Conservation (phyloP, 2,797 vertebrate genomes). For the Nyctibius grandis region DNA sequence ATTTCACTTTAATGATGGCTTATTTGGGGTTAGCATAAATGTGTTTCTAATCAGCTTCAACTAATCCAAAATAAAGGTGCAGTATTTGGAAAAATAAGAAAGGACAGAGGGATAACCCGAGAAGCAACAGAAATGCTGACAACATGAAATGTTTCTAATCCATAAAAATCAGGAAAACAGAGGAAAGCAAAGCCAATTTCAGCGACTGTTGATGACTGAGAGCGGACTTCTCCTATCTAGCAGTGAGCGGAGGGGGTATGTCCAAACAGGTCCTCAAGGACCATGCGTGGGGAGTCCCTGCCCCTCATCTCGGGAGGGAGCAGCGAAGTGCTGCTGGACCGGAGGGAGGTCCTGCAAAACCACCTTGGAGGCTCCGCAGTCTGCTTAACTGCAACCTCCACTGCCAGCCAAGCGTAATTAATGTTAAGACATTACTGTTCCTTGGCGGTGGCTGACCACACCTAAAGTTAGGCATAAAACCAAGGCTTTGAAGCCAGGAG, state of each 20-base stretch:
- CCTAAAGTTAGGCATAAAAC: not conserved
- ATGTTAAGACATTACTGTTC: not conserved
- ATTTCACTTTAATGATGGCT: conserved; percentile 7
- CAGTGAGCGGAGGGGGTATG: not conserved
- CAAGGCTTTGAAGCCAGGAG: not conserved
- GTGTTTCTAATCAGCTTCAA: conserved; percentile 19
- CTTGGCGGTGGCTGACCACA: not conserved
- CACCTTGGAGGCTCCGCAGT: rapidly evolving
- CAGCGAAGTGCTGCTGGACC: no score
- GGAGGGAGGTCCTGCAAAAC: not conserved
- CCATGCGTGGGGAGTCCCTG: rapidly evolving
- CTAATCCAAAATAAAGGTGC: conserved; percentile 14
- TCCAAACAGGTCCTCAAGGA: no score
- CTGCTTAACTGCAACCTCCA: not conserved
- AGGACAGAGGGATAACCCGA: not conserved
- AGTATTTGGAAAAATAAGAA: not conserved
- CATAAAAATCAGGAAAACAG: not conserved
- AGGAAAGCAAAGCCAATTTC: not conserved
- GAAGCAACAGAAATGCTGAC: not conserved
- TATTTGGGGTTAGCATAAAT: conserved; percentile 41
- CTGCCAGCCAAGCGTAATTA: not conserved
- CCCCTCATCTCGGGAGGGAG: not conserved
- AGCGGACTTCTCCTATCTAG: not conserved
- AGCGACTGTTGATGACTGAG: not conserved
- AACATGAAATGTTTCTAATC: not conserved